Conservation (phyloP, 2,113 vertebrate species). For the Petaurus breviceps region DNA sequence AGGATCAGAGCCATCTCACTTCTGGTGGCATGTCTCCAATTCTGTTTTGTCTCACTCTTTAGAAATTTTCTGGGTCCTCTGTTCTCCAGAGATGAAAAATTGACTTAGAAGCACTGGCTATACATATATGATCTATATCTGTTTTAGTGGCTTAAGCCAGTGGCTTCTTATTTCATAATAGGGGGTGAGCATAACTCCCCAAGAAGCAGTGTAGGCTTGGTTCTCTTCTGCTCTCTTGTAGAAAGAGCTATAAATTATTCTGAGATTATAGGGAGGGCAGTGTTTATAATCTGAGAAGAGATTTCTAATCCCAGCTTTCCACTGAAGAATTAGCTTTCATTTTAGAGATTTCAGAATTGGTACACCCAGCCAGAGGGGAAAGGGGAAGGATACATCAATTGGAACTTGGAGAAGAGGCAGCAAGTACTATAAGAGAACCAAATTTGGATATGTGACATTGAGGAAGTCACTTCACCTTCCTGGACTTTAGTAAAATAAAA, state of each 20-base stretch:
- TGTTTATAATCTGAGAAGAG: not conserved
- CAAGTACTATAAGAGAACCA: not conserved
- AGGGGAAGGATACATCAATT: not conserved
- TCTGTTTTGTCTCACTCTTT: not conserved
- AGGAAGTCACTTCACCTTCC: not conserved
- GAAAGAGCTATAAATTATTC: not conserved
- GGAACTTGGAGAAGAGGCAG: not conserved
- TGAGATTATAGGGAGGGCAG: not conserved
- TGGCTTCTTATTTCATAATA: not conserved
- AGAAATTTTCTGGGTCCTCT: not conserved
- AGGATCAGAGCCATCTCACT: not conserved
- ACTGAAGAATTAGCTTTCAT: not conserved
- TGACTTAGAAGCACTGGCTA: not conserved
- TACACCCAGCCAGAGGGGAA: not conserved
- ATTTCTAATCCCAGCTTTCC: not conserved
- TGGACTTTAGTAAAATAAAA: not conserved
- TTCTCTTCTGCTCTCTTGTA: not conserved
- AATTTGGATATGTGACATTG: not conserved
- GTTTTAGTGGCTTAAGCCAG: not conserved
- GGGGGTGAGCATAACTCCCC: not conserved
- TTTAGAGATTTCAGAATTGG: not conserved
- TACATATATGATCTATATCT: not conserved
- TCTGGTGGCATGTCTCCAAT: not conserved
- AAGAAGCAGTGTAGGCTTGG: not conserved
- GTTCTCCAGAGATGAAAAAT: not conserved